Conservation (phyloP, 2,888 invertebrate species). For the Microctonus hyperodae region DNA sequence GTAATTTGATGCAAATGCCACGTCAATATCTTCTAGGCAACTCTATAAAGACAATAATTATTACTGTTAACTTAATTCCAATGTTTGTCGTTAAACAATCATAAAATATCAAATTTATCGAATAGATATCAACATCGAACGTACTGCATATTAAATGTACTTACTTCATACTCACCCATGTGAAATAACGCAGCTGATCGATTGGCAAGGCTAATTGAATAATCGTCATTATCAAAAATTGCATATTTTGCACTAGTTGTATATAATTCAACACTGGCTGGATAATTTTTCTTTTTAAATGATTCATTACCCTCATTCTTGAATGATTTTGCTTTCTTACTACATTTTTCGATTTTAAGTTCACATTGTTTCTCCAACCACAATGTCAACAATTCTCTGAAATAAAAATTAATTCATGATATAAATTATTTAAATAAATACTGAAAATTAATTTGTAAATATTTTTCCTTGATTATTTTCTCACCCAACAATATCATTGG, state of each 20-base stretch:
- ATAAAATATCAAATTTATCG: neutral
- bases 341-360: conserved; percentile 54
- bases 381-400: conserved; percentile 53
- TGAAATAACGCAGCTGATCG: conserved; percentile 73
- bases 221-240: conserved; percentile 66
- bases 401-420: conserved; percentile 17
- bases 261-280: conserved; percentile 68
- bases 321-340: conserved; percentile 56
- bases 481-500: conserved; percentile 43
- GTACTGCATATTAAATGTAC: neutral
- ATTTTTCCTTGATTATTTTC: too few relatives aligned
- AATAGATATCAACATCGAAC: neutral
- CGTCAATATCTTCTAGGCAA: conserved; percentile 70
- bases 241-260: conserved; percentile 72
- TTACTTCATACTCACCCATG: conserved; percentile 69
- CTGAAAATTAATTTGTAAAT: conserved; percentile 17
- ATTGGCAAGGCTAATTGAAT: conserved; percentile 72
- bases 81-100: neutral
- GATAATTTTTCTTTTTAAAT: conserved; percentile 66
- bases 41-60: conserved; percentile 46
- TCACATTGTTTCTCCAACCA: conserved; percentile 58
- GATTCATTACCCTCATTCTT: conserved; percentile 68
- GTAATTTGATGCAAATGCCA: conserved; percentile 70
- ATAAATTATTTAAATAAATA: neutral
- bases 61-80: neutral